Base-by-base conservation (phyloP, 2,113 vertebrate species). In the Chloebia gouldiae region DNA sequence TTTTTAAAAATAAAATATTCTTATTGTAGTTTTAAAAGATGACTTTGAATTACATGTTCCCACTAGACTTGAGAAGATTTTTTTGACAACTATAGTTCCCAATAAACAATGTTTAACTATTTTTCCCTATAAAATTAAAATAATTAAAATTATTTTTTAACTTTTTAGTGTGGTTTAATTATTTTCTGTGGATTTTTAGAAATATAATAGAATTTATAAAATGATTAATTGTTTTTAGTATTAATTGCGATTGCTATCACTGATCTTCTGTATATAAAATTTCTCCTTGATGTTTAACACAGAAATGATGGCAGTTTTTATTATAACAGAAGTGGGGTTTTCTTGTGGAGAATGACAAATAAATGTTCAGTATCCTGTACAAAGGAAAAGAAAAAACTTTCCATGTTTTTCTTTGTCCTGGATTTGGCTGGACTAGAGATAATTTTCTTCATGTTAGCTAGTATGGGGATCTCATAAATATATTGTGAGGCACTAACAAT, bases 111-210 rank as follows among this genome's bases (percentile, higher is more conserved):
- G 10, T 23, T 71, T 30, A 35, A 21, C 14, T n/a, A 30, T 0
- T 16, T 63, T 79, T 10, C 14, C 13, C 10, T 27, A 51, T 73
- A 79, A 75, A 54, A 21, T 31, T 28, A 22, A 88, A 77, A 56
- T 17, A 10, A 65, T 44, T 1, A 4, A 50, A 65, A 73, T 1
- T 21, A 0, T 11, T 23, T 14, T 24, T 16, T 3, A 44, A 33
- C 6, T 59, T 81, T 70, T 37, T 64, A 49, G 54, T 17, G 11
- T 31, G 3, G 4, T 28, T 81, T 85, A 78, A 87, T 60, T 90
- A 5, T 9, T 33, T 49, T 80, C 5, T 40, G 22, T 49, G 4
- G 2, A 30, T 57, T 81, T 81, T 54, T 15, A 63, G 30, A 86
- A 81, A 77, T 24, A 51, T 2, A 0, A 47, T 4, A 78, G 4